Base-by-base conservation (phyloP, 1,140 invertebrate species). In the Hirudo medicinalis region DNA sequence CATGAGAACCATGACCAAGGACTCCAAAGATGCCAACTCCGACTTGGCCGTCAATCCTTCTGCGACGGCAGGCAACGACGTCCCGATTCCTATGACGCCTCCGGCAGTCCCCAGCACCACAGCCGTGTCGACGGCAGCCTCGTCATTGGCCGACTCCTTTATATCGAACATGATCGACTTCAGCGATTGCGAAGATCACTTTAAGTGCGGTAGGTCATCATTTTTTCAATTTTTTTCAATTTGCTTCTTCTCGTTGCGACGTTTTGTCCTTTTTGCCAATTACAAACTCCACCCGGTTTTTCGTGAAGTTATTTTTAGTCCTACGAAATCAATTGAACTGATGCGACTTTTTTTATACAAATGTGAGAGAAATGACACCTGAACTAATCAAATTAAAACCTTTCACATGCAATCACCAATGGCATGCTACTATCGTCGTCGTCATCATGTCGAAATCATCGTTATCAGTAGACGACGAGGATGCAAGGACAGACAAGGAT, bases 1-100 rank as follows among this genome's bases (percentile, higher is more conserved):
- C 43, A 79, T 89, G 69, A 83, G 87, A n/a, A 88, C 88, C 17
- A 84, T 85, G 82, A 82, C 79, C 20, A 79, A 78, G 57, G 77
- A 78, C 43, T 69, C 71, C 17, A 73, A 74, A 19, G 71, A 67
- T 43, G 53, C 29, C 29, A 36, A 22, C 20, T 6, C 32, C 63
- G 76, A 75, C 77, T 19, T 17, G 43, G 4, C 43, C 5, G 43
- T 49, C 43, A 17, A 15, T 49, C 66, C 77, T 27, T 73, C 75
- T 67, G 75, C 72, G 53, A 69, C 40, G 25, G 75, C n/a, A 57
- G 60, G 57, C 27, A 53, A 53, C 70, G 25, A 32, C 27, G 72
- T 55, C 60, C 53, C 53, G 40, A 17, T 49, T 17, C 4, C 55
- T n/a, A 19, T n/a, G 43, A 25, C 25, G 20, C 32, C 29, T 4